phyloP scores from a whole-genome alignment of 2,888 invertebrate species.

The Lasioglossum oenotherae region DNA sequence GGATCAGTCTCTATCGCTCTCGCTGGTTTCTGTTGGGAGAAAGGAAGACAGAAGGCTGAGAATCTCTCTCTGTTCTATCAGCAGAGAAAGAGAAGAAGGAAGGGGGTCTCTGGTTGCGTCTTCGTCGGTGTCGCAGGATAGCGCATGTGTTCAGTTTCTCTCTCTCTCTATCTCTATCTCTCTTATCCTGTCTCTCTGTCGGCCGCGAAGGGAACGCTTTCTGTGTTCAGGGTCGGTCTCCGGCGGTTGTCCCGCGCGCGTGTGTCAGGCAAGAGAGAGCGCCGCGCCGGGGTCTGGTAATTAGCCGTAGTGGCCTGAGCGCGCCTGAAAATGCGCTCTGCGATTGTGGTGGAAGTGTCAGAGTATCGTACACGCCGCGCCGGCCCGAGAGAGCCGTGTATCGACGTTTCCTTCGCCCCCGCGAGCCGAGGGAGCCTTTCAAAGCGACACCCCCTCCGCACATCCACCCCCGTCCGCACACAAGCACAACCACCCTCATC shows the following conservation, averaged over 20 bases:
- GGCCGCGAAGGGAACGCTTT: conserved; percentile 55
- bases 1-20: neutral
- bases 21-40: neutral
- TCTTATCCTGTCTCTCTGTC: conserved; percentile 44
- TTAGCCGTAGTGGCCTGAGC: conserved; percentile 77
- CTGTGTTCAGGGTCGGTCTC: conserved; percentile 48
- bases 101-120: conserved; percentile 13
- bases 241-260: conserved; percentile 27
- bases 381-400: conserved; percentile 61
- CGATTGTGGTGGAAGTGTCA: conserved; percentile 74
- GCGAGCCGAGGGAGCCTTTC: conserved; percentile 58
- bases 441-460: conserved; percentile 48
- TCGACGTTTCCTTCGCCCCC: conserved; percentile 76
- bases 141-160: conserved; percentile 51
- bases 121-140: conserved; percentile 21
- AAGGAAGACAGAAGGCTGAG: neutral
- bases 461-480: neutral
- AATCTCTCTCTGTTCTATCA: too few species aligned
- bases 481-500: neutral
- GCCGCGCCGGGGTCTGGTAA: conserved; percentile 69
- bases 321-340: conserved; percentile 78
- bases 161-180: neutral
- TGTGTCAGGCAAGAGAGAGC: conserved; percentile 18
- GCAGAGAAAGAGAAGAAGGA: too few species aligned
- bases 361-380: conserved; percentile 62